Evolutionary conservation across 2,888 invertebrate species (phyloP), one percentile per base, ranked within the genome.

Genomic region (Papilio protenor): DNA sequence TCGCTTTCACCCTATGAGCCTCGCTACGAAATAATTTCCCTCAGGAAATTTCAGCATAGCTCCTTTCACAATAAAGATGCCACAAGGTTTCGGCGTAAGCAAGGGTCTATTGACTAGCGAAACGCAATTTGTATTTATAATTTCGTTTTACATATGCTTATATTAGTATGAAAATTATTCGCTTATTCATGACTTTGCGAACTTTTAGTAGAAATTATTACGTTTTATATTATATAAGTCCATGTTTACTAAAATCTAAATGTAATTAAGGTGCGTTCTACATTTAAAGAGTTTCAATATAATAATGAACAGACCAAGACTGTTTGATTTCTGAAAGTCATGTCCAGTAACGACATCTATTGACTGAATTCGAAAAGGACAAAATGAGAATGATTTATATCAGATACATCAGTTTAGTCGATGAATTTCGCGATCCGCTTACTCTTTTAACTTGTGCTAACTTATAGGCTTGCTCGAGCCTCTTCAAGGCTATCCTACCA

Each of bases 401-500:
- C 33, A 33, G 33, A 33, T 33, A 33, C 6, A 33, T 5, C 33
- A 33, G 33, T 33, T 33, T 33, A 33, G 1, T 33, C 33, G 33
- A 33, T 47, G 49, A 14, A 16, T 49, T 49, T 14, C 49, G 21
- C 8, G n/a, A 55, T 10, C 16, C 52, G 73, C 18, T 21, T 1
- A 14, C 75, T 33, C 52, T 23, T 55, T 33, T 59, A 73, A 77
- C 73, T 73, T 77, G 47, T 23, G 55, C 27, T n/a, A 27, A 8
- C n/a, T 64, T 66, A 45, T 73, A 55, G 27, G 77, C 77, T 73
- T 64, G 79, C 78, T 75, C 72, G 27, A 49, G 70, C 69, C 79
- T 77, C 75, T 77, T 66, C 82, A 83, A 83, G 84, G 81, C 78
- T 57, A 61, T 49, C 74, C 82, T 78, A 79, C 79, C 86, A 87